Base-by-base conservation (phyloP, 2,888 invertebrate genomes). In the Steinernema hermaphroditum region DNA sequence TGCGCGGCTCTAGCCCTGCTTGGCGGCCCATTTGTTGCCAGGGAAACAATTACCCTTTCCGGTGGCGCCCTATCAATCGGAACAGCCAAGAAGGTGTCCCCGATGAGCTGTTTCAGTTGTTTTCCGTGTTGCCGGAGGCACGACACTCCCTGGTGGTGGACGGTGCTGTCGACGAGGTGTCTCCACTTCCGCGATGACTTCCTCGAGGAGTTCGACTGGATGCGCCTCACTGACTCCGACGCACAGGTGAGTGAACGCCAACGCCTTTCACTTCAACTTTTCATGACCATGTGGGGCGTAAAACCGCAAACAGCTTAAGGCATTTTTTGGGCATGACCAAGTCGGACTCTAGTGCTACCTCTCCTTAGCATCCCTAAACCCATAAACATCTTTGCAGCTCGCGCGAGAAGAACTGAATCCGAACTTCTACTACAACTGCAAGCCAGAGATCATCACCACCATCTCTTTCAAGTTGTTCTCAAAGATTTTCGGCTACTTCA, bases 161-260 rank as follows among this genome's bases (percentile, higher is more conserved):
- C 9, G 4, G 19, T 22, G 6, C 22, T 54, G 4, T 62, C 14
- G 16, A 9, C 29, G 1, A 32, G 27, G 24, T 62, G 62, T 29
- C 2, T 62, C 1, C 16, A 62, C 32, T 62, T 24, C 27, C 62
- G 62, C 29, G 62, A 62, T 32, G 62, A 62, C 27, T 62, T 62
- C 32, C 29, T 62, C 27, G 62, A 62, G 19, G 62, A 62, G n/a
- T 62, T 62, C 32, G 62, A 62, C n/a, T 62, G 62, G 62, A 12
- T 62, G 1, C 27, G 62, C 1, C 16, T 62, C 32, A 29, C 27
- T 32, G 62, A 62, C 27, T 62, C 62, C 16, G 32, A 62, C 9
- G 32, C 16, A 1, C 27, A 62, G 62, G 62, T 32, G 2, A 24
- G 54, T 22, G 2, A 22, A n/a, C 19, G 41, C 9, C 8, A 14